phyloP scores from a whole-genome alignment of 2,113 vertebrate genomes.

The Circaetus gallicus region DNA sequence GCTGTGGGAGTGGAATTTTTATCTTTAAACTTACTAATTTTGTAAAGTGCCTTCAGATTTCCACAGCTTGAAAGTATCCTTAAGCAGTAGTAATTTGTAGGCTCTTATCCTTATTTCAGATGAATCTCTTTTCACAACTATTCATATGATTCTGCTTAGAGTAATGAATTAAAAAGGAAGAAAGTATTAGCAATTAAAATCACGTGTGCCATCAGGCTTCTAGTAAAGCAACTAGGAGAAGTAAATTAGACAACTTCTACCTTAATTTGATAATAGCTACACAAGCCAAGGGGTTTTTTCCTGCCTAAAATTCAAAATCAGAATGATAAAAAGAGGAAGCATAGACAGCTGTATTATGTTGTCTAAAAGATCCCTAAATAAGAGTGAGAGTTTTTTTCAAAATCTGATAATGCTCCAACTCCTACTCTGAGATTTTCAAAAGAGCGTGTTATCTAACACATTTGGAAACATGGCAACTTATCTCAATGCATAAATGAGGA shows the following conservation, averaged over 20 bases:
- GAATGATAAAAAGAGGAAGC: not conserved
- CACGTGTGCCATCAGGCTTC: not conserved
- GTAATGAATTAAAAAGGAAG: slow-evolving; percentile 20
- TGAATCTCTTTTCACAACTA: not conserved
- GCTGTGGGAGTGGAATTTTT: not conserved
- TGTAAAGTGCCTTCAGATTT: slow-evolving; percentile 5
- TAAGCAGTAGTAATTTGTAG: slow-evolving; percentile 8
- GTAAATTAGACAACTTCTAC: not conserved
- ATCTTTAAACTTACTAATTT: not conserved
- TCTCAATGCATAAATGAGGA: not conserved
- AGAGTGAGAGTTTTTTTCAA: not conserved
- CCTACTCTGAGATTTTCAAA: not conserved
- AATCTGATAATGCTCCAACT: not conserved
- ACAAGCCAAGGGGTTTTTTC: not conserved
- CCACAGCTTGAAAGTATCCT: not conserved
- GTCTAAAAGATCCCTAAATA: not conserved
- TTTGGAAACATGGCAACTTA: not conserved
- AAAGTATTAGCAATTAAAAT: slow-evolving; percentile 46
- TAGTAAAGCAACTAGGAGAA: not conserved
- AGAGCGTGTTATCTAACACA: rapidly evolving
- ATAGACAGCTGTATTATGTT: not conserved
- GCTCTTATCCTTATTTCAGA: slow-evolving; percentile 12
- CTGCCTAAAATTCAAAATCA: not conserved
- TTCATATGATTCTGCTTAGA: slow-evolving; percentile 1
- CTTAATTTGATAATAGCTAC: slow-evolving; percentile 6